Conservation (phyloP, 2,888 invertebrate genomes). For the Hyles lineata region DNA sequence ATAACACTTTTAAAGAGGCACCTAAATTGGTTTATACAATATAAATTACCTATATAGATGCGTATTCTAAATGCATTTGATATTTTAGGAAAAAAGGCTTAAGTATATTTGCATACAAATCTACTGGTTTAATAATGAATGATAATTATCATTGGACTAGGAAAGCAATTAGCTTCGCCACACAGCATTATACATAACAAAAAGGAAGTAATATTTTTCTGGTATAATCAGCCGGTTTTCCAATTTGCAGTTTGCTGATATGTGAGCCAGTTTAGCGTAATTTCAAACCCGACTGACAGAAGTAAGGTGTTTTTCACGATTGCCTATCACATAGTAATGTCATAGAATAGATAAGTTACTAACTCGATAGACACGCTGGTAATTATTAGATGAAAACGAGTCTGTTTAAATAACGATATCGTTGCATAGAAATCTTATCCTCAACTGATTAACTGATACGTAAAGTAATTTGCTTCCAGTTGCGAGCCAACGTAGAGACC, state of each 20-base stretch:
- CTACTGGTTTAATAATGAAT: slow-evolving; percentile 6
- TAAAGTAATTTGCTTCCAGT: slow-evolving; percentile 21
- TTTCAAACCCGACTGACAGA: slow-evolving; percentile 12
- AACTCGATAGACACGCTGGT: slow-evolving; percentile 16
- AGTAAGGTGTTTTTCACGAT: slow-evolving; percentile 21
- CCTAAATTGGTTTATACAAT: neutral
- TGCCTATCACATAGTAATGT: slow-evolving; percentile 25
- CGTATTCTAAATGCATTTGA: neutral
- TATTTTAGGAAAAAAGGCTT: neutral
- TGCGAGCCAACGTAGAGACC: slow-evolving; percentile 2
- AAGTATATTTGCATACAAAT: neutral
- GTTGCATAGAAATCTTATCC: slow-evolving; percentile 21
- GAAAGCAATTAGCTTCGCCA: neutral
- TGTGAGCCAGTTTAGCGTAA: slow-evolving; percentile 10
- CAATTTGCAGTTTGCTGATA: slow-evolving; percentile 24
- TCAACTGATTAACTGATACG: slow-evolving; percentile 6
- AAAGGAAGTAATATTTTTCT: slow-evolving; percentile 30
- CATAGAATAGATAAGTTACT: slow-evolving; percentile 26
- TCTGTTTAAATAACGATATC: slow-evolving; percentile 21
- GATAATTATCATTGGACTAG: neutral
- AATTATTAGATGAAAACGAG: slow-evolving; percentile 18
- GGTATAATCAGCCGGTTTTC: slow-evolving; percentile 23
- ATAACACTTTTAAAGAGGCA: no score
- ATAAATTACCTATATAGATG: neutral
- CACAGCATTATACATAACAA: slow-evolving; percentile 35